Evolutionary conservation across 2,113 vertebrate species (phyloP), one percentile per base, ranked within the genome.

Genomic region (Erinaceus europaeus): DNA sequence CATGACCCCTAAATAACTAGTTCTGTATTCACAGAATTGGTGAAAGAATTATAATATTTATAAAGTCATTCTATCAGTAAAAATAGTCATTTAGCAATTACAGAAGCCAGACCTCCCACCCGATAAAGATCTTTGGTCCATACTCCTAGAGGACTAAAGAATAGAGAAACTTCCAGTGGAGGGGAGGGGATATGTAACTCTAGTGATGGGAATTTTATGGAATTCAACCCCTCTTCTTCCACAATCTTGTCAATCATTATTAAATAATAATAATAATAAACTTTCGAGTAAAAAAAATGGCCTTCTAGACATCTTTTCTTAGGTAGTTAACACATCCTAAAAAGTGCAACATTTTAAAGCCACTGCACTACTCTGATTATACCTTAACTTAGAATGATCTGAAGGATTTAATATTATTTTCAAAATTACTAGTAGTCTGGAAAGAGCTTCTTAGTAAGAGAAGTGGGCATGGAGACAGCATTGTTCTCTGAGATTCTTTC

Each of bases 391-490:
- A 65, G 65, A 81, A 48, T 25, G 40, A 9, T 29, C 46, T 38
- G 29, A 59, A 93, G 67, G 65, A 92, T 38, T 94, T 85, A 72
- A 90, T 62, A 6, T 36, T 53, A 53, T 27, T 73, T 91, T 84
- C 23, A 61, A 74, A 40, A 48, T 62, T 34, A 68, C 32, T 82
- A 52, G 27, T 23, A 38, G 9, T 52, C 29, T 23, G 6, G 40
- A 13, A 74, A 42, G 29, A 42, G n/a, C 77, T 36, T 36, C 8
- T 38, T 82, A 67, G 57, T 90, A 34, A 59, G 38, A 73, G 18
- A 88, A 18, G 12, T 29, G 62, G 42, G 32, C 18, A 34, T 50
- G 23, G 59, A 48, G 17, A 46, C 5, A 27, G 2, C 6, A 62
- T 29, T 10, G 81, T 15, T 76, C 55, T 80, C 61, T n/a, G 12